A percentile compares a stretch with the other conserved stretches of the same genome.
Evolutionary conservation across 2,113 vertebrate genomes (phyloP).

Genomic region (Trogon melanurus): DNA sequence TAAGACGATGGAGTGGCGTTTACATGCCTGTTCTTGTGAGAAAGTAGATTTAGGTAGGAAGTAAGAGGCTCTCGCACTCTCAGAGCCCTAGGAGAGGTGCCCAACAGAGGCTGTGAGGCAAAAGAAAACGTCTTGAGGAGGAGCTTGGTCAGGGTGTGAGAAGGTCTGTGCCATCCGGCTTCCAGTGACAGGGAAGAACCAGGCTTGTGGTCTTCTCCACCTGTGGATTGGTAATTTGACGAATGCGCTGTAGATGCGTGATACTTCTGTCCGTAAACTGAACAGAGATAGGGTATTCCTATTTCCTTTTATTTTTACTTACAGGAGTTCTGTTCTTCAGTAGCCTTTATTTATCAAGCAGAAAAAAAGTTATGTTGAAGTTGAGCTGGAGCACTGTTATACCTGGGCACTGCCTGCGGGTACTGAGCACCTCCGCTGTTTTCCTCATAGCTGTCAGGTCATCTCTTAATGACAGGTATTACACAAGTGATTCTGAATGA

Average conservation of each 20-base stretch:
- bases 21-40: accelerated
- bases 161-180: background rate
- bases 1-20: background rate
- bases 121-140: background rate
- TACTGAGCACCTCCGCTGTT: background rate
- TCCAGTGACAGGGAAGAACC: background rate
- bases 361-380: background rate
- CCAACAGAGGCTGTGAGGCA: accelerated
- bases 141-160: background rate
- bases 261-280: background rate
- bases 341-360: background rate
- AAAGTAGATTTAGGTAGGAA: accelerated
- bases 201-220: background rate
- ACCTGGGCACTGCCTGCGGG: background rate
- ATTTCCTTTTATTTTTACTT: background rate
- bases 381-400: conserved; percentile 2
- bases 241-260: background rate
- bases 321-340: background rate
- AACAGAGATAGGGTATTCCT: background rate
- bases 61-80: accelerated
- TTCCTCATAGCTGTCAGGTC: background rate
- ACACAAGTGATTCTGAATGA: background rate
- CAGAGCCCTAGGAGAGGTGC: background rate
- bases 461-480: background rate
- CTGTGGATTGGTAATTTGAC: background rate